Evolutionary conservation across 1,140 invertebrate genomes (phyloP), one percentile per base, ranked within the genome.

Genomic region (Eurosta solidaginis): DNA sequence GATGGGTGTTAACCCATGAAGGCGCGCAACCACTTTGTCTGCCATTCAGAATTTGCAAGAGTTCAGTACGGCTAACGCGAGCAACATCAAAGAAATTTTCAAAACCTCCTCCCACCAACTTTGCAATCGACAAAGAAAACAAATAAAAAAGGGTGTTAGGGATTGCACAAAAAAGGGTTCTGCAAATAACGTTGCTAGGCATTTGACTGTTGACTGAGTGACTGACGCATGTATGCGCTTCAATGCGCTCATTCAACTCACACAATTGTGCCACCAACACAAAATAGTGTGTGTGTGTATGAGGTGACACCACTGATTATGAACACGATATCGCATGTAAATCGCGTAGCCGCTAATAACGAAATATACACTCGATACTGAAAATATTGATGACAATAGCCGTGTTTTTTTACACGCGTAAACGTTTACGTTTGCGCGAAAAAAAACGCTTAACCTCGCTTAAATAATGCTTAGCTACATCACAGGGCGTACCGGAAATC

Each of bases 1-100:
- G 33, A 78, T 85, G 83, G 83, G 84, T 85, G 84, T 85, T 79
- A 81, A 83, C 82, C 80, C 81, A 83, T 85, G 82, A 85, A 68
- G 59, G 59, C 33, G 59, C 33, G 33, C 59, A 68, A 68, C 27
- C 59, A 68, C 59, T 68, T 42, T 68, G 59, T 68, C 36, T 68
- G 7, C 59, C 59, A 68, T 68, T 68, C 10, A 68, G 59, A 5
- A 22, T 68, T 17, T 22, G 33, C 59, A 68, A 68, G 22, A 10
- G 59, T 68, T 68, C 59, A 68, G 27, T 40, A 20, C 6, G 33
- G 12, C n/a, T n/a, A n/a, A n/a, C n/a, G 33, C 59, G 33, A 20
- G 5, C 59, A 74, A 79, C 78, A 27, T 50, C 68, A 49, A 50
- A 74, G 81, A 77, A 78, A 77, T 74, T 80, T 14, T 78, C 78